These are phyloP conservation scores for Trachops cirrhosus DNA, from an alignment of 2,797 vertebrate genomes.

Conservation along the genomic window DNA sequence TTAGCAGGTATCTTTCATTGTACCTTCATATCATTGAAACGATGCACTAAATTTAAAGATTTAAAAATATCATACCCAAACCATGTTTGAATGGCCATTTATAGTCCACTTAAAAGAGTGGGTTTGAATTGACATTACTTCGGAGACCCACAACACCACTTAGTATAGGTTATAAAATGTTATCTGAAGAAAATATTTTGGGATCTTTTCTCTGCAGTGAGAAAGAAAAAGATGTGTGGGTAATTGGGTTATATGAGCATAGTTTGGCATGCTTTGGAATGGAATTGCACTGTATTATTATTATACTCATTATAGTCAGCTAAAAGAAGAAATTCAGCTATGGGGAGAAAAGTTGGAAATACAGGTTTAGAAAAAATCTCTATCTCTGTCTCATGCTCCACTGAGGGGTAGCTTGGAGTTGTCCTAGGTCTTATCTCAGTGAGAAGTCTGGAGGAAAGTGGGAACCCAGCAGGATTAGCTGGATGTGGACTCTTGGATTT, in stretches of 20 bases:
- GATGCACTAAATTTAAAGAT: neutral
- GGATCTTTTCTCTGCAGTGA: neutral
- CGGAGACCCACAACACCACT: neutral
- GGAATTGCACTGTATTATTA: neutral
- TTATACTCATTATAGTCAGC: neutral
- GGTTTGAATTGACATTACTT: neutral
- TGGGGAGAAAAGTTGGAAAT: neutral
- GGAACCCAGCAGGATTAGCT: neutral
- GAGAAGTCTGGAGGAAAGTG: neutral
- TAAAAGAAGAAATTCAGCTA: neutral
- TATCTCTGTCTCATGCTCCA: neutral
- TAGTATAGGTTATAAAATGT: neutral
- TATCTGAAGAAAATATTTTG: neutral
- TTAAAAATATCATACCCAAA: neutral
- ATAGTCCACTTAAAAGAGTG: neutral
- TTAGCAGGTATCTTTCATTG: neutral
- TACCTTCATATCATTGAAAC: neutral
- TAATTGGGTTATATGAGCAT: neutral
- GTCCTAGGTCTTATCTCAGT: neutral
- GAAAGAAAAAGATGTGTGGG: neutral
- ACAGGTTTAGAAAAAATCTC: neutral
- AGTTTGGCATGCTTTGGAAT: neutral
- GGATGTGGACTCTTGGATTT: neutral
- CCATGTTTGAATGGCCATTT: neutral
- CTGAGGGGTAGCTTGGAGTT: neutral